These are phyloP conservation scores for Microtus oregoni DNA, from an alignment of 2,113 vertebrate genomes.

Conservation along the genomic window DNA sequence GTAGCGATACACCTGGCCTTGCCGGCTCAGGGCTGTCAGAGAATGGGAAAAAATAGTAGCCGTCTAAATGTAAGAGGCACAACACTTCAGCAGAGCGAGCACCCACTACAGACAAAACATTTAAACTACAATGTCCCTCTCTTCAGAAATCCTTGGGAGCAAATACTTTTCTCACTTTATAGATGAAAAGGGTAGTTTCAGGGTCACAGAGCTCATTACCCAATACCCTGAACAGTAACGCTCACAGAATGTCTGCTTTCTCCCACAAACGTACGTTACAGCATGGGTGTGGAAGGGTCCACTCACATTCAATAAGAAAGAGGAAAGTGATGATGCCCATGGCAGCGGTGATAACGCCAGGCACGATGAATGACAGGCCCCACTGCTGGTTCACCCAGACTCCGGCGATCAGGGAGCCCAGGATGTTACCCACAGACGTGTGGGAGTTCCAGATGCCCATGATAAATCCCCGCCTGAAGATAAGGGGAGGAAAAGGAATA, in stretches of 20 bases:
- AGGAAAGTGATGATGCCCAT: conserved; percentile 95
- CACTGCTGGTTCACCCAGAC: conserved; percentile 92
- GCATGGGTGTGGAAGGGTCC: not conserved
- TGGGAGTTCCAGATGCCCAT: conserved; percentile 99
- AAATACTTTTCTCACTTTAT: not conserved
- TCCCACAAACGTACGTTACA: not conserved
- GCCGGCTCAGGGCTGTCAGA: not conserved
- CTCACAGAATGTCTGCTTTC: not conserved
- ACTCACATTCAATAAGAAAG: conserved; percentile 98
- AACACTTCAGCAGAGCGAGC: not conserved
- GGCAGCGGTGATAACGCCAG: conserved; percentile 91
- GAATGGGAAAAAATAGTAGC: not conserved
- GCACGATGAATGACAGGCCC: conserved; percentile 97
- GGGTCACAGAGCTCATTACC: not conserved
- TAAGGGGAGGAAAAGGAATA: not conserved
- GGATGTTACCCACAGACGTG: conserved; percentile 97
- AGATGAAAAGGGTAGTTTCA: not conserved
- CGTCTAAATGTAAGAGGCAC: not conserved
- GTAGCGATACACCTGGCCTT: not conserved
- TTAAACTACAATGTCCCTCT: not conserved
- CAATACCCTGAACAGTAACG: not conserved
- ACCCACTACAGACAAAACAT: not conserved
- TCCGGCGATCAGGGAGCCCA: conserved; percentile 96
- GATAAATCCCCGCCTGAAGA: conserved; percentile 94
- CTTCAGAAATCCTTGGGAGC: not conserved